phyloP scores from a whole-genome alignment of 2,797 vertebrate species.

The Xenopus petersii region DNA sequence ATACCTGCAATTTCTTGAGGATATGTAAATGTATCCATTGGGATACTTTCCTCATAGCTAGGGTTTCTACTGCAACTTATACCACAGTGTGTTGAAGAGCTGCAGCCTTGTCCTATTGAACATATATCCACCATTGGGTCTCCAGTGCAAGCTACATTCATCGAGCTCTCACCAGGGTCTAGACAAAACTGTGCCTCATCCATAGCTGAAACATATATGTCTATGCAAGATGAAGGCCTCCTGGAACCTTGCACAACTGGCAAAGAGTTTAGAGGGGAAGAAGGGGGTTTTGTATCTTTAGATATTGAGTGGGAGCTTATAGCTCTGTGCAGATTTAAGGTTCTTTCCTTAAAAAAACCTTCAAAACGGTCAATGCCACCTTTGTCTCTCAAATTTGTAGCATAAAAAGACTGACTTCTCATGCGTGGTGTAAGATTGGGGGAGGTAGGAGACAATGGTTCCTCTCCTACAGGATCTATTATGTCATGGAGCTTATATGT shows the following conservation, averaged over 20 bases:
- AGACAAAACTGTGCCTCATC: conserved; percentile 82
- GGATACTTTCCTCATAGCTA: conserved; percentile 85
- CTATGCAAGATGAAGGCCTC: conserved; percentile 93
- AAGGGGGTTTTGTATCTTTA: conserved; percentile 85
- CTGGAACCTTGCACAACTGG: conserved; percentile 85
- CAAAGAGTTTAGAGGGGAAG: conserved; percentile 80
- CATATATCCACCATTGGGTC: conserved; percentile 80
- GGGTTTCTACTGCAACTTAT: conserved; percentile 82
- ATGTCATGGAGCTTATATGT: conserved; percentile 90
- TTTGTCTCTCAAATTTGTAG: conserved; percentile 75
- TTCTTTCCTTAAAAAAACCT: conserved; percentile 91
- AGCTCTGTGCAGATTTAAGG: conserved; percentile 88
- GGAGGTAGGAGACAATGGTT: conserved; percentile 93
- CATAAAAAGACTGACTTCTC: conserved; percentile 95
- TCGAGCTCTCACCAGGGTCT: conserved; percentile 80
- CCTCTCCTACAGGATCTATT: conserved; percentile 88
- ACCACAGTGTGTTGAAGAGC: conserved; percentile 70
- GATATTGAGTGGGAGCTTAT: conserved; percentile 92
- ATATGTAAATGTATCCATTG: conserved; percentile 81
- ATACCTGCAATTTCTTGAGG: conserved; percentile 78
- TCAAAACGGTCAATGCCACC: conserved; percentile 80
- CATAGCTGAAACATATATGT: conserved; percentile 95
- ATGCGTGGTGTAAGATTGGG: conserved; percentile 80
- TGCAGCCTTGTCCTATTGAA: conserved; percentile 78
- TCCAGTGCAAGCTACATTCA: conserved; percentile 79